phyloP scores from a whole-genome alignment of 2,797 vertebrate species.

The Zalophus californianus region DNA sequence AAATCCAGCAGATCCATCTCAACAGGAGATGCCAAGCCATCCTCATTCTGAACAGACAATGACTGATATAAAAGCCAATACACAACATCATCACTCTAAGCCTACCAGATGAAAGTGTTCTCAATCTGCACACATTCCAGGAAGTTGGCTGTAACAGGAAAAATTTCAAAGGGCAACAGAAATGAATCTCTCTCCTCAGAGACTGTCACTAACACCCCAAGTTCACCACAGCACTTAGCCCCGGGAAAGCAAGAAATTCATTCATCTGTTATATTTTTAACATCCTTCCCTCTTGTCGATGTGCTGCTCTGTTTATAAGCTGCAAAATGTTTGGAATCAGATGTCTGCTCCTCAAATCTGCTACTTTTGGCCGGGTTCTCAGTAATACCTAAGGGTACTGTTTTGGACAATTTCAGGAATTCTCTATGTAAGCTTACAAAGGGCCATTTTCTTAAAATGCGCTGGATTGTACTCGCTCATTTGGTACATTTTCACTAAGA shows the following conservation, averaged over 20 bases:
- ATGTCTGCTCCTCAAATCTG: constrained; percentile 76
- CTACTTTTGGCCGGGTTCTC: constrained; percentile 72
- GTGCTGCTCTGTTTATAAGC: constrained; percentile 67
- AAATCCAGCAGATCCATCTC: not conserved
- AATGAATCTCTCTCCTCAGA: constrained; percentile 25
- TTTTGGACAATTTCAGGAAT: constrained; percentile 68
- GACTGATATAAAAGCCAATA: not conserved
- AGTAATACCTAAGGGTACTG: constrained; percentile 45
- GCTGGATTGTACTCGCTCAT: not conserved
- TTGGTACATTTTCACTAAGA: constrained; percentile 65
- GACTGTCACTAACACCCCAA: not conserved
- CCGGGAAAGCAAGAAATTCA: constrained; percentile 21
- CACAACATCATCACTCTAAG: not conserved
- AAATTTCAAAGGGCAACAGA: constrained; percentile 19
- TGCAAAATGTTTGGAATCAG: constrained; percentile 79
- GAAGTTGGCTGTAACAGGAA: not conserved
- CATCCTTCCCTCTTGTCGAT: not conserved
- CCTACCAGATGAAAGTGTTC: not conserved
- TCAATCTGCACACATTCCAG: not conserved
- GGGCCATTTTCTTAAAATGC: constrained; percentile 67
- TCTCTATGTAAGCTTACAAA: constrained; percentile 70
- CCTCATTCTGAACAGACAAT: not conserved
- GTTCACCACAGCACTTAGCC: not conserved
- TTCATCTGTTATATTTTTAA: constrained; percentile 21
- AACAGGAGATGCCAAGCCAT: not conserved